These are phyloP conservation scores for Sipha flava DNA, from an alignment of 1,140 invertebrate genomes.

Conservation along the genomic window DNA sequence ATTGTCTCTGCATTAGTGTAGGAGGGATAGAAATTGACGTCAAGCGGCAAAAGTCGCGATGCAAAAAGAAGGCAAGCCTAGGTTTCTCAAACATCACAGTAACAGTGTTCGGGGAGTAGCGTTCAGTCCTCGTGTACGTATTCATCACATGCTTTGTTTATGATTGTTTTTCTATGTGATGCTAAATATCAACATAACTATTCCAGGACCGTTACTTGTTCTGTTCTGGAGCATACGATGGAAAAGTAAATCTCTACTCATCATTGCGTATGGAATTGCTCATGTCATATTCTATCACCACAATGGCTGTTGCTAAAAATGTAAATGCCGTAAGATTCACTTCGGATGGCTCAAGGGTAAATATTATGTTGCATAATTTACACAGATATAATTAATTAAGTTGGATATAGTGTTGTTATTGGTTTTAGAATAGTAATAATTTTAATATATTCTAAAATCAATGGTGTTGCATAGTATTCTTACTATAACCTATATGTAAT, in stretches of 20 bases:
- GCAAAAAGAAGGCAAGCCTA: constrained; percentile 48
- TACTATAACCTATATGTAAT: too few species aligned
- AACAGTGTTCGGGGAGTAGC: constrained; percentile 47
- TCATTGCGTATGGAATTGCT: constrained; percentile 45
- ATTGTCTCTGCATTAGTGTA: neutral
- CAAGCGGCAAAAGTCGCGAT: constrained; percentile 38
- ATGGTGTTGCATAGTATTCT: too few species aligned
- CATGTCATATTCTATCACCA: constrained; percentile 46
- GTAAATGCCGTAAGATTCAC: constrained; percentile 48
- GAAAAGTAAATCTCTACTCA: constrained; percentile 49
- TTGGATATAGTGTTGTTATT: too few species aligned
- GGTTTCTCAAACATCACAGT: constrained; percentile 47
- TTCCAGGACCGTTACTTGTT: constrained; percentile 48
- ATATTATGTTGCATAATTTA: neutral
- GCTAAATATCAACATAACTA: neutral
- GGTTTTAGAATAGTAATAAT: too few species aligned
- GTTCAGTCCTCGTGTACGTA: constrained; percentile 47
- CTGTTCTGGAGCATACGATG: constrained; percentile 49
- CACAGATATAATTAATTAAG: too few species aligned
- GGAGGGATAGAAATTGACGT: neutral
- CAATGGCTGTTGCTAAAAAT: constrained; percentile 45
- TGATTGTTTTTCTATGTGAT: neutral
- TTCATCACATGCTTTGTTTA: neutral
- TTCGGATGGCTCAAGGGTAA: constrained; percentile 47
- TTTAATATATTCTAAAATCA: too few species aligned